Conservation (phyloP, 2,888 invertebrate genomes). For the Plagiodera versicolora region DNA sequence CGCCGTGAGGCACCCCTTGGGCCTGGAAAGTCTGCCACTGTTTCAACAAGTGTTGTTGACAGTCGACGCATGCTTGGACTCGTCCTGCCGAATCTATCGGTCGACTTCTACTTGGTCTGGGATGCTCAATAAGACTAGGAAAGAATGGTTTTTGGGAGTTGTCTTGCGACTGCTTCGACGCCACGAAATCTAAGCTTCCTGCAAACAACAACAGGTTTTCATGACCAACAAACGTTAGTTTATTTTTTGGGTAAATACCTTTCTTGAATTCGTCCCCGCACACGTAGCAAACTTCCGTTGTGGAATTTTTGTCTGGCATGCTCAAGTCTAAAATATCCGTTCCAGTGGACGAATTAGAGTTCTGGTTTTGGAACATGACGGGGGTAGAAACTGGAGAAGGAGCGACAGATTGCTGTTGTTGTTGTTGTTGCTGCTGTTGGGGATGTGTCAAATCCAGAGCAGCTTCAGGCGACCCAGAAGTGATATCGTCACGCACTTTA, state of each 20-base stretch:
- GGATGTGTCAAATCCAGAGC: constrained; percentile 62
- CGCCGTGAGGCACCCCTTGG: constrained; percentile 72
- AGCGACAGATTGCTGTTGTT: constrained; percentile 33
- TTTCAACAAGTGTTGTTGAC: constrained; percentile 81
- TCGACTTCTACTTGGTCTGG: constrained; percentile 80
- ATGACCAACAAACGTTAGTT: no score
- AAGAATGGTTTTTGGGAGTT: constrained; percentile 48
- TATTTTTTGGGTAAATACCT: not conserved
- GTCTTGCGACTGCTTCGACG: constrained; percentile 59
- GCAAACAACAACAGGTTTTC: not conserved
- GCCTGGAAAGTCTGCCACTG: constrained; percentile 78
- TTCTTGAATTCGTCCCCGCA: constrained; percentile 87
- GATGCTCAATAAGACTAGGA: constrained; percentile 69
- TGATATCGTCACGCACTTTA: not conserved
- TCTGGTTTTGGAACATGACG: constrained; percentile 50
- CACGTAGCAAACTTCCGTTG: constrained; percentile 87
- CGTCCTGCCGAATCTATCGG: constrained; percentile 79
- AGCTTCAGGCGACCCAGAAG: constrained; percentile 36
- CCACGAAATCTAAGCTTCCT: constrained; percentile 75
- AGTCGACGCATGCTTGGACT: constrained; percentile 80
- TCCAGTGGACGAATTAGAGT: constrained; percentile 53
- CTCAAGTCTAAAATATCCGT: constrained; percentile 82
- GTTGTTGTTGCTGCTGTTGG: constrained; percentile 26
- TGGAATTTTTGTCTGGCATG: constrained; percentile 90
- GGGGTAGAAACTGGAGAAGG: constrained; percentile 26